Percentiles rank a stretch among this genome's conserved stretches.
phyloP scores from a whole-genome alignment of 2,113 vertebrate genomes.

The Ranitomeya variabilis region DNA sequence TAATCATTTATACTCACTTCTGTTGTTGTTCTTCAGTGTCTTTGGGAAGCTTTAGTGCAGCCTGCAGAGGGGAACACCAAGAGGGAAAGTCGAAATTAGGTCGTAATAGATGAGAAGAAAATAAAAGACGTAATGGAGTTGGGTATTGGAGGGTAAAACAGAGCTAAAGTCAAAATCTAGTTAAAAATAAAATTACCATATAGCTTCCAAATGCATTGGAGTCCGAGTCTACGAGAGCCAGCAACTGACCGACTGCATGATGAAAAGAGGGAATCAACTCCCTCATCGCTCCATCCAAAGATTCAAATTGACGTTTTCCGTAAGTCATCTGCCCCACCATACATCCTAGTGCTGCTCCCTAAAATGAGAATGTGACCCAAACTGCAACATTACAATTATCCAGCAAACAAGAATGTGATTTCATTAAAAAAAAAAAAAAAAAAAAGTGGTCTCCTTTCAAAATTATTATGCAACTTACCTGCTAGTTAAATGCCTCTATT shows the following conservation, averaged over 20 bases:
- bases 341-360: slow-evolving; percentile 88
- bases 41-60: slow-evolving; percentile 87
- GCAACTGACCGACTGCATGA: slow-evolving; percentile 73
- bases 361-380: not conserved
- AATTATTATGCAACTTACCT: too few species aligned
- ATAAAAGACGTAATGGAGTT: not conserved
- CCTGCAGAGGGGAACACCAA: slow-evolving; percentile 67
- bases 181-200: slow-evolving; percentile 74
- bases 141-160: not conserved
- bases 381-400: too few species aligned
- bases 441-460: too few species aligned
- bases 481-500: too few species aligned
- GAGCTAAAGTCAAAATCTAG: not conserved
- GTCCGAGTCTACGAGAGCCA: slow-evolving; percentile 81
- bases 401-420: too few species aligned
- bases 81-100: not conserved
- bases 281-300: slow-evolving; percentile 83
- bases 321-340: slow-evolving; percentile 97
- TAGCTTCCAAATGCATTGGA: slow-evolving; percentile 83
- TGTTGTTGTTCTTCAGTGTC: slow-evolving; percentile 73
- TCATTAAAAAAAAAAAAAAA: too few species aligned
- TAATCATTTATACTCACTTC: slow-evolving; percentile 72
- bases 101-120: not conserved
- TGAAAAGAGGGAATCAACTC: slow-evolving; percentile 84
- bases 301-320: slow-evolving; percentile 88